Percentiles rank a stretch among this genome's conserved stretches.
Conservation (phyloP, 2,113 vertebrate genomes). For the Daphoenositta chrysoptera region DNA sequence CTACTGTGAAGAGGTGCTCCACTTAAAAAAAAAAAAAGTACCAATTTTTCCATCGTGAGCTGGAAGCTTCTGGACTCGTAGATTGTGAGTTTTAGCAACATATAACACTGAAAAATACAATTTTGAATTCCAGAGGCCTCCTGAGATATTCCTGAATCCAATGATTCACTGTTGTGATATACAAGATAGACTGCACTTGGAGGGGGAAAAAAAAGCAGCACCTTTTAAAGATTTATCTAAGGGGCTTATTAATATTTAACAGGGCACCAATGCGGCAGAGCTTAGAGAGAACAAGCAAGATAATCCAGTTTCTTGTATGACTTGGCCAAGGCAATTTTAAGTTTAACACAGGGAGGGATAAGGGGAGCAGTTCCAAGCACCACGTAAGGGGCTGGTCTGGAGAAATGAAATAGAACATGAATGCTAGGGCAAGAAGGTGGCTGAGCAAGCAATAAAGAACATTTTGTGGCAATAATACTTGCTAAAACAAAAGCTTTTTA, state of each 20-base stretch:
- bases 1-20: not conserved
- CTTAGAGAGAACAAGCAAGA: not conserved
- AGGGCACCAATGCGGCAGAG: not conserved
- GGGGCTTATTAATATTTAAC: slow-evolving; percentile 35
- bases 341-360: not conserved
- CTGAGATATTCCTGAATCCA: not conserved
- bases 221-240: slow-evolving; percentile 4
- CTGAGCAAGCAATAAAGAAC: not conserved
- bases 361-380: not conserved
- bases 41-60: not conserved
- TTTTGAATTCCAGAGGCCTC: not conserved
- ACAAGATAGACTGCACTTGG: not conserved
- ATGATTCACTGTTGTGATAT: not conserved
- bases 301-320: slow-evolving; percentile 13
- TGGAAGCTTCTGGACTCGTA: not conserved
- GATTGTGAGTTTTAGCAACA: not conserved
- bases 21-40: not conserved
- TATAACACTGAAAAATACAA: not conserved
- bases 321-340: not conserved
- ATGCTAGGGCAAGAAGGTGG: not conserved
- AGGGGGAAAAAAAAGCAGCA: not conserved
- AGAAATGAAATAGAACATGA: not conserved
- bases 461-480: not conserved
- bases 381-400: not conserved
- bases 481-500: not conserved